These are phyloP conservation scores for Torymus auratus DNA, from an alignment of 2,888 invertebrate genomes.

Conservation along the genomic window DNA sequence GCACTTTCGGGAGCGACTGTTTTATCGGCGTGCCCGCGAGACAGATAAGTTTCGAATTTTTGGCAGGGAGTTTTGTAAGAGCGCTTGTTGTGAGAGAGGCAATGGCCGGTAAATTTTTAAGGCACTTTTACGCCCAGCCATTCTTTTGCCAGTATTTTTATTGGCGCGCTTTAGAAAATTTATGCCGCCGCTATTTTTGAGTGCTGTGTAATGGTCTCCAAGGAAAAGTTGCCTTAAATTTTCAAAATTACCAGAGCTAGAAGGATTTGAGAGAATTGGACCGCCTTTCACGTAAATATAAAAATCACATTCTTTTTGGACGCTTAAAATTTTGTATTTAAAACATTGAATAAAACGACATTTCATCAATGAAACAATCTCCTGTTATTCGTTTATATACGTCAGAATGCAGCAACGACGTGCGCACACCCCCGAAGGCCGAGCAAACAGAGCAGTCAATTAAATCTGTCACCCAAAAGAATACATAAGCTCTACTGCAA, in stretches of 20 bases:
- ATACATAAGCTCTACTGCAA: not conserved
- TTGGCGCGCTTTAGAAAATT: not conserved
- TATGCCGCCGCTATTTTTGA: not conserved
- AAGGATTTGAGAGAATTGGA: too few relatives aligned
- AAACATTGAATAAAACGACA: too few relatives aligned
- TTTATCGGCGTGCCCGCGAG: slow-evolving; percentile 18
- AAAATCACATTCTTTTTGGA: too few relatives aligned
- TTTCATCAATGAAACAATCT: too few relatives aligned
- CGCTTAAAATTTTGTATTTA: too few relatives aligned
- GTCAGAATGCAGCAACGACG: not conserved
- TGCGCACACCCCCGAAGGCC: not conserved
- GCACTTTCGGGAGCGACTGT: slow-evolving; percentile 2
- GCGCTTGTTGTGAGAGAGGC: not conserved
- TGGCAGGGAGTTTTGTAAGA: slow-evolving; percentile 14
- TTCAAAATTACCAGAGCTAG: too few relatives aligned
- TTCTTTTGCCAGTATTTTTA: slow-evolving; percentile 25
- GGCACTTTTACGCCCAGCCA: not conserved
- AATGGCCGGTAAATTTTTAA: slow-evolving; percentile 23
- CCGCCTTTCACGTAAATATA: too few relatives aligned
- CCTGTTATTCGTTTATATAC: too few relatives aligned
- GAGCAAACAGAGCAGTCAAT: slow-evolving; percentile 19
- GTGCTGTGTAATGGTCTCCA: too few relatives aligned
- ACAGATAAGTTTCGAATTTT: slow-evolving; percentile 33
- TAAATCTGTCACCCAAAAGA: slow-evolving; percentile 1
- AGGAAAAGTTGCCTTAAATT: too few relatives aligned